Percentiles rank a stretch among this genome's conserved stretches.
Conservation (phyloP, 2,888 invertebrate genomes). For the Notocelia uddmanniana region DNA sequence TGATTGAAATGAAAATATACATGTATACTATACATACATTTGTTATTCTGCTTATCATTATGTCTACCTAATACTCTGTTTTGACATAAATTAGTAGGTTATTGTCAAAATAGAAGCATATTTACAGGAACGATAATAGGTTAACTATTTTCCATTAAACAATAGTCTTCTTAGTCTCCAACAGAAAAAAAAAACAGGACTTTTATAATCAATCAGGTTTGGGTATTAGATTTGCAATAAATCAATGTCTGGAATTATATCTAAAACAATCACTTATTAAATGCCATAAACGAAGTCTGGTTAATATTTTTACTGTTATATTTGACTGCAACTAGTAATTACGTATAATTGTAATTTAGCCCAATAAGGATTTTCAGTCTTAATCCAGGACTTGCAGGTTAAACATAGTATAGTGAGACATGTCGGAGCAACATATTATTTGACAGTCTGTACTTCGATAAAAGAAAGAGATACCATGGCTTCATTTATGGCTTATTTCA, state of each 20-base stretch:
- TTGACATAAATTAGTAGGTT: slow-evolving; percentile 46
- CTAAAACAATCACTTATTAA: slow-evolving; percentile 25
- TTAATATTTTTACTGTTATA: slow-evolving; percentile 6
- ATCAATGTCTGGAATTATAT: slow-evolving; percentile 22
- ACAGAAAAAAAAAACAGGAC: slow-evolving; percentile 25
- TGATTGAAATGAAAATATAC: slow-evolving; percentile 34
- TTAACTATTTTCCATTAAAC: slow-evolving; percentile 28
- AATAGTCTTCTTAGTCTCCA: slow-evolving; percentile 15
- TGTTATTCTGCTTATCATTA: slow-evolving; percentile 57
- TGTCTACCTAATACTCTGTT: slow-evolving; percentile 58
- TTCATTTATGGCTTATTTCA: slow-evolving; percentile 57
- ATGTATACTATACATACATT: slow-evolving; percentile 31
- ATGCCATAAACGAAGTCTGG: slow-evolving; percentile 34
- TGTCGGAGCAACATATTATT: slow-evolving; percentile 38
- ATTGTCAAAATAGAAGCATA: slow-evolving; percentile 46
- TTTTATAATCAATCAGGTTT: slow-evolving; percentile 9
- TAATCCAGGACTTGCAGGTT: slow-evolving; percentile 3
- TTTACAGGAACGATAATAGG: slow-evolving; percentile 43
- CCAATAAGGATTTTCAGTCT: not conserved
- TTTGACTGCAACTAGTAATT: slow-evolving; percentile 9
- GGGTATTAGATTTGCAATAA: slow-evolving; percentile 16
- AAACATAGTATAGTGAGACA: slow-evolving; percentile 16
- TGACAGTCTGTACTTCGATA: slow-evolving; percentile 27
- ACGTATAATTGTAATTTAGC: not conserved
- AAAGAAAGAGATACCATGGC: slow-evolving; percentile 23